phyloP scores from a whole-genome alignment of 1,140 invertebrate genomes.

The Apis cerana region DNA sequence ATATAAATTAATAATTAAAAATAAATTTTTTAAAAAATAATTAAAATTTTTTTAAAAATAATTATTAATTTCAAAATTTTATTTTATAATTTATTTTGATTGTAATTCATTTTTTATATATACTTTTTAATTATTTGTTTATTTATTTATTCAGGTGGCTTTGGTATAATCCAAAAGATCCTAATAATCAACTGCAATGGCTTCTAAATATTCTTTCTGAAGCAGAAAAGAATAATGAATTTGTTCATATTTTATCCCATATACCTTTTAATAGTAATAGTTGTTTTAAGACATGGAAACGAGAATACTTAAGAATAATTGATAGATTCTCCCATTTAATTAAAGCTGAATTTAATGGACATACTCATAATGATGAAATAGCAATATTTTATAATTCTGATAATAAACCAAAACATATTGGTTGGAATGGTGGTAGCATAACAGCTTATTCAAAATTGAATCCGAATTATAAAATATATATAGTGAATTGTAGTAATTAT shows the following conservation, averaged over 20 bases:
- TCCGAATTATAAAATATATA: constrained; percentile 90
- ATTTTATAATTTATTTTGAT: constrained; percentile 5
- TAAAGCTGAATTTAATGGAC: constrained; percentile 90
- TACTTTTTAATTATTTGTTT: neutral
- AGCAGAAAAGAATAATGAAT: constrained; percentile 87
- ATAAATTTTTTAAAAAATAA: neutral
- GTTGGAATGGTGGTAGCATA: constrained; percentile 89
- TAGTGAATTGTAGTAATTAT: constrained; percentile 83
- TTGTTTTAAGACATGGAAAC: constrained; percentile 86
- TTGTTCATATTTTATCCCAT: constrained; percentile 92
- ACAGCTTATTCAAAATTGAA: constrained; percentile 87
- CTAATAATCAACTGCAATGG: constrained; percentile 89
- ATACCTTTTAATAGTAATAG: constrained; percentile 88
- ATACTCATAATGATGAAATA: constrained; percentile 90
- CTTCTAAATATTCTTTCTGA: constrained; percentile 85
- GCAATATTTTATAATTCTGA: constrained; percentile 84
- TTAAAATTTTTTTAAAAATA: neutral
- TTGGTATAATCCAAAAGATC: constrained; percentile 83
- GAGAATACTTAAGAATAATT: constrained; percentile 84
- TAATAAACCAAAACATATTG: constrained; percentile 83
- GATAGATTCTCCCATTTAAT: constrained; percentile 86
- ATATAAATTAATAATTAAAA: neutral
- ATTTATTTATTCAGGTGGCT: constrained; percentile 82
- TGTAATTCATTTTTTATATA: no score
- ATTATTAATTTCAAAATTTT: neutral